A percentile compares a stretch with the other conserved stretches of the same genome.
Evolutionary conservation across 2,113 vertebrate genomes (phyloP).

Genomic region (Boulengerochromis microlepis): DNA sequence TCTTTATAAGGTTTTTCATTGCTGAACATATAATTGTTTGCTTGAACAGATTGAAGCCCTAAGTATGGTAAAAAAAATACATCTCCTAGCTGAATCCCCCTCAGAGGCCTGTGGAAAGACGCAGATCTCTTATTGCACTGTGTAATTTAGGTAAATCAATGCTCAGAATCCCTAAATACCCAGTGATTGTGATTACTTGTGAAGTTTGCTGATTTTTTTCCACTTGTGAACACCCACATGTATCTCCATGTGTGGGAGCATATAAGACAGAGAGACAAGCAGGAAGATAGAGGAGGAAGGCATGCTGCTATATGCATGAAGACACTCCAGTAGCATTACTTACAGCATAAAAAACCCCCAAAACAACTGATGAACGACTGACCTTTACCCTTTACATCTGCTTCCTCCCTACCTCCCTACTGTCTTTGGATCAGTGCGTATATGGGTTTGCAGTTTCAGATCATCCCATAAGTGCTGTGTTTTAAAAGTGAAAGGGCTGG

Average conservation of each 20-base stretch:
- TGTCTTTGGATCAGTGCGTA: conserved; percentile 36
- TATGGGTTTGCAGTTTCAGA: conserved; percentile 18
- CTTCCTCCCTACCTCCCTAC: conserved; percentile 23
- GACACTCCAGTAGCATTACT: not conserved
- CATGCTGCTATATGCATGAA: not conserved
- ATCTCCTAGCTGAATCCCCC: not conserved
- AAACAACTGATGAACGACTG: conserved; percentile 24
- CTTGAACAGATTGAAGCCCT: not conserved
- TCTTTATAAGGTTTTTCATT: not conserved
- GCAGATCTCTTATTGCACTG: not conserved
- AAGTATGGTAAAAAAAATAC: not conserved
- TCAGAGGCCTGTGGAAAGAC: not conserved
- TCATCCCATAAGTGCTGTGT: conserved; percentile 53
- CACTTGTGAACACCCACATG: not conserved
- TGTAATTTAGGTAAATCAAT: not conserved
- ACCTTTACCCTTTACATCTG: conserved; percentile 40
- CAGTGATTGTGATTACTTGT: not conserved
- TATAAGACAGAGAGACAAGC: not conserved
- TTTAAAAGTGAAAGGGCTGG: conserved; percentile 14
- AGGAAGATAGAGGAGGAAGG: not conserved
- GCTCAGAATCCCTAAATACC: not conserved
- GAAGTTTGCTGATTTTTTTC: not conserved
- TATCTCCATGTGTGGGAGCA: not conserved
- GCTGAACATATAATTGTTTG: not conserved
- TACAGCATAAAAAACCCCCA: not conserved